These are phyloP conservation scores for Scopus umbretta DNA, from an alignment of 2,113 vertebrate species.

Conservation along the genomic window DNA sequence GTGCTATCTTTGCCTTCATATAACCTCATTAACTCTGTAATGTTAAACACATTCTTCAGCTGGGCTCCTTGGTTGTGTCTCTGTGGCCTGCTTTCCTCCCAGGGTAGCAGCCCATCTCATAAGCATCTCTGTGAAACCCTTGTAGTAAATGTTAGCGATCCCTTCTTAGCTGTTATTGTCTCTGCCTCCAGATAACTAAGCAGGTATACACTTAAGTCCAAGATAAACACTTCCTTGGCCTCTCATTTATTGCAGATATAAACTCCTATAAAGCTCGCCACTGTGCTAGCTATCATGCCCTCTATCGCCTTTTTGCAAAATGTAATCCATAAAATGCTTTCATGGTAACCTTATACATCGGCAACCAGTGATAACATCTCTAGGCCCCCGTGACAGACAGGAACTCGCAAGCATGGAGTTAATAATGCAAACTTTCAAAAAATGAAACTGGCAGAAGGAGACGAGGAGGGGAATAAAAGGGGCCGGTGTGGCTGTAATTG, in stretches of 20 bases:
- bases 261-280: constrained; percentile 52
- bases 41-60: constrained; percentile 37
- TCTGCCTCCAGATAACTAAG: constrained; percentile 14
- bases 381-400: constrained; percentile 92
- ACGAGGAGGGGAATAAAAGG: constrained; percentile 82
- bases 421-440: constrained; percentile 93
- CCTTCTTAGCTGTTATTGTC: constrained; percentile 35
- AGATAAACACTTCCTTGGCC: constrained; percentile 54
- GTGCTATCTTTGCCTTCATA: constrained; percentile 28
- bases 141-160: neutral
- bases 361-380: constrained; percentile 94
- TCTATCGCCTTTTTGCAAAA: constrained; percentile 76
- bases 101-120: constrained; percentile 27
- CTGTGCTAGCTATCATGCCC: constrained; percentile 71
- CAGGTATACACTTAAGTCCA: constrained; percentile 57
- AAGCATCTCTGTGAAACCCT: constrained; percentile 7
- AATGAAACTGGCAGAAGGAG: constrained; percentile 81
- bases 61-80: neutral
- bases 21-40: constrained; percentile 62
- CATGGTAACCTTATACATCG: constrained; percentile 91
- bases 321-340: constrained; percentile 94
- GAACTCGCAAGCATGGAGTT: constrained; percentile 94
- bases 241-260: constrained; percentile 52
- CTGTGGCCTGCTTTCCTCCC: neutral
- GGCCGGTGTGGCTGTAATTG: constrained; percentile 91